These are phyloP conservation scores for Scrobipalpa costella DNA, from an alignment of 2,888 invertebrate species.

Conservation along the genomic window DNA sequence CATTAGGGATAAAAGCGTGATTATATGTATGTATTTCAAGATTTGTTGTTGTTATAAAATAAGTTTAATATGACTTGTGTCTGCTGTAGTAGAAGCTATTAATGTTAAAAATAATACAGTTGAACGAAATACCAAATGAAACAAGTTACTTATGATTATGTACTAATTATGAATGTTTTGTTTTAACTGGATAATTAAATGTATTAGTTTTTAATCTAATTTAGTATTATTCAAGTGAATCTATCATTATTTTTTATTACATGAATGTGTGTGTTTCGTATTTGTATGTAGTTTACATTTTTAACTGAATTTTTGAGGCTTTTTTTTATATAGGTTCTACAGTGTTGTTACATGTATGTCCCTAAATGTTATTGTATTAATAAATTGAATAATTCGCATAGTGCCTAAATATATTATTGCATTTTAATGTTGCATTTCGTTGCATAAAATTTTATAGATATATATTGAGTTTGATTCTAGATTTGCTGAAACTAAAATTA, in stretches of 20 bases:
- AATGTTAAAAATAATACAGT: not conserved
- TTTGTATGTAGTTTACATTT: not conserved
- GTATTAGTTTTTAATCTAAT: no score
- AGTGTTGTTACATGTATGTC: not conserved
- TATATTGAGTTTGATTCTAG: no score
- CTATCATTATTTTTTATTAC: not conserved
- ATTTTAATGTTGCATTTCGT: not conserved
- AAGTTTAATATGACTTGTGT: not conserved
- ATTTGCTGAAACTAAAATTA: no score
- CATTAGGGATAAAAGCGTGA: no score
- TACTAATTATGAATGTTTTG: not conserved
- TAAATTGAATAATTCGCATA: conserved; percentile 7
- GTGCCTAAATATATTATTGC: conserved; percentile 13
- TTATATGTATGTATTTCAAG: no score
- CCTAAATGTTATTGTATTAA: not conserved
- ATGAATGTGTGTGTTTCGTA: not conserved
- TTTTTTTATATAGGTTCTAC: not conserved
- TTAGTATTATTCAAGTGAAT: no score
- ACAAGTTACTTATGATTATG: conserved; percentile 10
- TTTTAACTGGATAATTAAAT: not conserved
- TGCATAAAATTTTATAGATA: not conserved
- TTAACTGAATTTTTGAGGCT: not conserved
- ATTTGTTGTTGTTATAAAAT: no score
- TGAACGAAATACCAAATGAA: conserved; percentile 21
- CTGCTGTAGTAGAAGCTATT: not conserved